phyloP scores from a whole-genome alignment of 1,140 invertebrate genomes.

The Pseudobourletiella spinata region DNA sequence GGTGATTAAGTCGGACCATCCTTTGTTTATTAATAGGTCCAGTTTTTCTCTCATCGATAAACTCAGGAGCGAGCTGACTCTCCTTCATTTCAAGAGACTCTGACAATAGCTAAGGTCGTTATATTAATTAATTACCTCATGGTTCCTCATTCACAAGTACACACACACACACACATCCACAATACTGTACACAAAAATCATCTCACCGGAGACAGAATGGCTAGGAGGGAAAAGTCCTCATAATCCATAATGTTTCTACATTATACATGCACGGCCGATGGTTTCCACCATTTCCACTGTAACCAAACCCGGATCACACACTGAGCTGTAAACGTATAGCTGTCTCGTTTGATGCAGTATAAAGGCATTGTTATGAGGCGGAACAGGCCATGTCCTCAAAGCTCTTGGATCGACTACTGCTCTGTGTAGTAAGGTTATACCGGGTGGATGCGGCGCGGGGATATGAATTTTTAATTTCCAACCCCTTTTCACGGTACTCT shows the following conservation, averaged over 20 bases:
- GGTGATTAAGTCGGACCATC: conserved; percentile 15
- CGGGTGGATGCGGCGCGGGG: too few species aligned
- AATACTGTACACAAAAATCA: background rate
- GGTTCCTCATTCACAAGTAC: conserved; percentile 1
- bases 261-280: too few species aligned
- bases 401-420: too few species aligned
- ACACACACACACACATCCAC: conserved; percentile 13
- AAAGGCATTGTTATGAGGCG: too few species aligned
- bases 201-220: background rate
- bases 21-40: conserved; percentile 26
- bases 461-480: conserved; percentile 25
- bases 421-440: too few species aligned
- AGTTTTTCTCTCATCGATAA: conserved; percentile 16
- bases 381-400: too few species aligned
- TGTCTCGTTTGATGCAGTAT: too few species aligned
- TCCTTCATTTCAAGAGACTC: conserved; percentile 17
- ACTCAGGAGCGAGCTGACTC: background rate
- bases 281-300: too few species aligned
- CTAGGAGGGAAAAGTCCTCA: background rate
- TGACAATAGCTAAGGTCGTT: conserved; percentile 17
- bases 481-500: background rate
- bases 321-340: too few species aligned
- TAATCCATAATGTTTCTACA: background rate
- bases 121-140: conserved; percentile 28
- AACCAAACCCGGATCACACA: too few species aligned